A percentile compares a stretch with the other conserved stretches of the same genome.
phyloP scores from a whole-genome alignment of 2,888 invertebrate species.

The Timandra comae region DNA sequence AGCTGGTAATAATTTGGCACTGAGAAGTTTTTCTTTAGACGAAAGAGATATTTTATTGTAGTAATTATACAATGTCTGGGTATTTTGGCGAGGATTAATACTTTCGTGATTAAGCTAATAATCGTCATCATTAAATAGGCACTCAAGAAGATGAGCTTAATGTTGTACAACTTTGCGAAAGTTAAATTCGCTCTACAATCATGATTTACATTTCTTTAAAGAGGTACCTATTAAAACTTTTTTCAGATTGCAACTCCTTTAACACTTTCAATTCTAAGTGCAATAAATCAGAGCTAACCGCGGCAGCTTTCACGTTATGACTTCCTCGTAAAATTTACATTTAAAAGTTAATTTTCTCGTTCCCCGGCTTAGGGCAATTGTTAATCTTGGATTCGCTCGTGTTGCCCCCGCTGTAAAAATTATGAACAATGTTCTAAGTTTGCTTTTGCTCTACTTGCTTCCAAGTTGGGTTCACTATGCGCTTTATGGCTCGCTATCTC shows the following conservation, averaged over 20 bases:
- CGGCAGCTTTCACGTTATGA: conserved; percentile 74
- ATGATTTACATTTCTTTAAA: conserved; percentile 74
- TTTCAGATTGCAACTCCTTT: conserved; percentile 74
- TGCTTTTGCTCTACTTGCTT: conserved; percentile 14
- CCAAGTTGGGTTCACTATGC: conserved; percentile 8
- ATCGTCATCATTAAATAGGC: conserved; percentile 59
- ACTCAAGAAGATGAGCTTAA: conserved; percentile 60
- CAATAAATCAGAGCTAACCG: conserved; percentile 73
- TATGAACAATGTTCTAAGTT: conserved; percentile 45
- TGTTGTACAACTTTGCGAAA: conserved; percentile 59
- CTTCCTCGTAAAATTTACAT: conserved; percentile 76
- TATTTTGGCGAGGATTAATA: conserved; percentile 39
- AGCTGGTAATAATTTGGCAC: no score
- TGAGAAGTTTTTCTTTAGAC: not conserved
- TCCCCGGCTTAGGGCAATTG: conserved; percentile 63
- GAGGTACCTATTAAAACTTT: conserved; percentile 75
- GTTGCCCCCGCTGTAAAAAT: conserved; percentile 44
- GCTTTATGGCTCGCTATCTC: not conserved
- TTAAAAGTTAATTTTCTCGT: conserved; percentile 74
- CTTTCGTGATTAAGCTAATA: conserved; percentile 45
- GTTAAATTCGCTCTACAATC: conserved; percentile 57
- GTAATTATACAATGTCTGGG: conserved; percentile 16
- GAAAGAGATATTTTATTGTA: conserved; percentile 2
- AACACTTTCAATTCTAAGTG: conserved; percentile 73
- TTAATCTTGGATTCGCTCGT: conserved; percentile 64